These are phyloP conservation scores for Rotaria socialis DNA, from an alignment of 2,888 invertebrate species.

Conservation along the genomic window DNA sequence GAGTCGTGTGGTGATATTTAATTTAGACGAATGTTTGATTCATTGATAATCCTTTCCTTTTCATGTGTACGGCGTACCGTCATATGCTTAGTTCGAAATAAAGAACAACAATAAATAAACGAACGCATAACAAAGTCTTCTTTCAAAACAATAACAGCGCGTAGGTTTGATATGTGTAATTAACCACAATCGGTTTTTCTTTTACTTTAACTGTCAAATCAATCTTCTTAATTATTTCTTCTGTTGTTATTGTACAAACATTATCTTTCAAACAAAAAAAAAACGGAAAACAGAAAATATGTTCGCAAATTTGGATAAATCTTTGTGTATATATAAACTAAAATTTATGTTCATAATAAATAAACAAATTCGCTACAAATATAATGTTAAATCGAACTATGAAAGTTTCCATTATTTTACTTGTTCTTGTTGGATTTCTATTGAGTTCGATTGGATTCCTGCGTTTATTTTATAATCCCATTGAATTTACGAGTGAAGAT, in stretches of 20 bases:
- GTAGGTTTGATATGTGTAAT: neutral
- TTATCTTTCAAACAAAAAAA: neutral
- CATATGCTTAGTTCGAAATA: neutral
- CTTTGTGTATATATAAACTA: neutral
- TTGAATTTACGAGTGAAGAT: neutral
- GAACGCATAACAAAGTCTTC: neutral
- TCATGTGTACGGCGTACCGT: neutral
- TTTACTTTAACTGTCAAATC: neutral
- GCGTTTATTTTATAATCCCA: neutral
- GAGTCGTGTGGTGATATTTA: neutral
- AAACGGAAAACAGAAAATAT: neutral
- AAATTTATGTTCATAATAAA: neutral
- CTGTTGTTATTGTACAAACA: neutral
- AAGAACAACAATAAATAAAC: neutral
- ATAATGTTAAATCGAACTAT: neutral
- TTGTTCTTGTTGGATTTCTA: neutral
- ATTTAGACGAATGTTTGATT: neutral
- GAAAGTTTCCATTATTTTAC: neutral
- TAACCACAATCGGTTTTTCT: neutral
- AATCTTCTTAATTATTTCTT: neutral
- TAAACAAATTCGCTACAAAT: neutral
- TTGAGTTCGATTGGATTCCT: neutral
- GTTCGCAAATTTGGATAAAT: no score
- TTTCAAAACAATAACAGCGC: neutral
- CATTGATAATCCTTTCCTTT: conserved; percentile 4